phyloP scores from a whole-genome alignment of 2,888 invertebrate species.

The Actias luna region DNA sequence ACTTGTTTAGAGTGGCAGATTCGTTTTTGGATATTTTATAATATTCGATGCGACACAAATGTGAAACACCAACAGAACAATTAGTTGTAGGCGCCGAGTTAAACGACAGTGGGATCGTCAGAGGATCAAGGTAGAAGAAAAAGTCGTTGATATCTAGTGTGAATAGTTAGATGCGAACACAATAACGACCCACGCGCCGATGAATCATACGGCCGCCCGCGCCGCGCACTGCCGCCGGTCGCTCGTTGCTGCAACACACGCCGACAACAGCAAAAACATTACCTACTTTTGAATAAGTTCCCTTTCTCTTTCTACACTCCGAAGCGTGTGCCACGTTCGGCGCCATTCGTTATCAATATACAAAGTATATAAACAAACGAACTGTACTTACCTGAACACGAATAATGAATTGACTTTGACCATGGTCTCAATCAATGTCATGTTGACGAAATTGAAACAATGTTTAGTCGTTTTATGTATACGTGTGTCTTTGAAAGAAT shows the following conservation, averaged over 20 bases:
- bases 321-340: slow-evolving; percentile 58
- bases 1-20: slow-evolving; percentile 38
- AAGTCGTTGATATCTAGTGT: slow-evolving; percentile 62
- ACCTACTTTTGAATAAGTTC: slow-evolving; percentile 80
- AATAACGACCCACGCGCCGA: slow-evolving; percentile 77
- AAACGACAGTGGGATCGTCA: slow-evolving; percentile 40
- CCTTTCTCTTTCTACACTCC: slow-evolving; percentile 81
- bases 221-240: slow-evolving; percentile 43
- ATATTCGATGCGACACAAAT: slow-evolving; percentile 29
- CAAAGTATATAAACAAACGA: slow-evolving; percentile 38
- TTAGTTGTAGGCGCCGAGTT: slow-evolving; percentile 33
- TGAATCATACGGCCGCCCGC: slow-evolving; percentile 69
- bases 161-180: slow-evolving; percentile 64
- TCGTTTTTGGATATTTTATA: slow-evolving; percentile 37
- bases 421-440: slow-evolving; percentile 44
- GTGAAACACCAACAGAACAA: slow-evolving; percentile 21
- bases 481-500: neutral
- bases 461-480: neutral
- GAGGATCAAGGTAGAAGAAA: slow-evolving; percentile 60
- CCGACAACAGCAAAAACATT: slow-evolving; percentile 77
- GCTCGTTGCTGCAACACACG: slow-evolving; percentile 52
- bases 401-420: slow-evolving; percentile 48
- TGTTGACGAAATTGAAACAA: slow-evolving; percentile 28
- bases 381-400: slow-evolving; percentile 37
- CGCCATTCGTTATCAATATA: slow-evolving; percentile 63